A percentile compares a stretch with the other conserved stretches of the same genome.
Conservation (phyloP, 2,797 vertebrate genomes). For the Trachops cirrhosus region DNA sequence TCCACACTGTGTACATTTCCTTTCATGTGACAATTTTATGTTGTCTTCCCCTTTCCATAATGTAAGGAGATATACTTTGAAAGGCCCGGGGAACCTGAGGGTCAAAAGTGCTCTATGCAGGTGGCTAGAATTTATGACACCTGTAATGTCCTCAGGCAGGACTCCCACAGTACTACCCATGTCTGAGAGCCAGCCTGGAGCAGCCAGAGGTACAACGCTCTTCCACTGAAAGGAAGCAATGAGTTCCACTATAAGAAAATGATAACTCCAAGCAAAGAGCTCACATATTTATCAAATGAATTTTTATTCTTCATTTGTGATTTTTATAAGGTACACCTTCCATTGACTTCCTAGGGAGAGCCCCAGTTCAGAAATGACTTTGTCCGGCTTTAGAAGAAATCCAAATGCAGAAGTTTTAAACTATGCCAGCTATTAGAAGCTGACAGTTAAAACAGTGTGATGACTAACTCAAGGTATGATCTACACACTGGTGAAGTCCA, state of each 20-base stretch:
- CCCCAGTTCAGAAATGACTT: not conserved
- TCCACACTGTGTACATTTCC: not conserved
- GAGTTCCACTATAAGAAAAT: not conserved
- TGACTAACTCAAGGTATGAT: not conserved
- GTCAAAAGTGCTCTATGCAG: not conserved
- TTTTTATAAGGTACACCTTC: not conserved
- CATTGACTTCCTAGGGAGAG: not conserved
- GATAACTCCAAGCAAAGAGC: not conserved
- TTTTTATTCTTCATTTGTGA: not conserved
- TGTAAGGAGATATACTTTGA: not conserved
- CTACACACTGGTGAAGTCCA: not conserved
- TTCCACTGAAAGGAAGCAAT: not conserved
- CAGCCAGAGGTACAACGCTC: not conserved
- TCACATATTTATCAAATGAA: not conserved
- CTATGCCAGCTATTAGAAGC: not conserved
- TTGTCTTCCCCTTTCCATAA: not conserved
- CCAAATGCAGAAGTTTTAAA: not conserved
- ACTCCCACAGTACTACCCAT: not conserved
- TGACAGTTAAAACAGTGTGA: not conserved
- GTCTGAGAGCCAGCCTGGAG: not conserved
- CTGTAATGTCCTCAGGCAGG: not conserved
- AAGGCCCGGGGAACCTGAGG: not conserved
- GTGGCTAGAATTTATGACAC: not conserved
- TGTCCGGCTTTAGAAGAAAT: not conserved
- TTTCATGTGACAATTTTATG: not conserved